Evolutionary conservation across 1,140 invertebrate species (phyloP).

Genomic region (Teleopsis dalmanni): DNA sequence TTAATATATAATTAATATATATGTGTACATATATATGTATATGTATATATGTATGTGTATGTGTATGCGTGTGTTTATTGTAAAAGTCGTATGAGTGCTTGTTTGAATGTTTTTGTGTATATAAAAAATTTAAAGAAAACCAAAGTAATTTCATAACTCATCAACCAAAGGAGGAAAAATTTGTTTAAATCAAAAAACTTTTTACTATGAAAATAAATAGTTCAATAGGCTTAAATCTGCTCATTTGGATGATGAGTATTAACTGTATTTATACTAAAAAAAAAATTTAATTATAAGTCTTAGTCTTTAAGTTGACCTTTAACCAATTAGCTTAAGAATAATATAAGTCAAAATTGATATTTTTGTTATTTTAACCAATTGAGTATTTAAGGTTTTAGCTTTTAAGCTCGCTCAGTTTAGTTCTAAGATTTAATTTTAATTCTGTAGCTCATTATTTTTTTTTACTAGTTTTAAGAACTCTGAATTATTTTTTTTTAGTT

Average conservation of each 20-base stretch:
- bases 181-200: no score
- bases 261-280: neutral
- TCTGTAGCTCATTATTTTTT: constrained; percentile 7
- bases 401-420: no score
- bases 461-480: constrained; percentile 8
- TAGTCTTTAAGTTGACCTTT: neutral
- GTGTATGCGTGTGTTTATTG: neutral
- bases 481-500: constrained; percentile 3
- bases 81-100: neutral
- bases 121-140: constrained; percentile 3
- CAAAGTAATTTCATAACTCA: constrained; percentile 11
- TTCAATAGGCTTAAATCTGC: no score
- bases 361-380: no score
- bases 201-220: no score
- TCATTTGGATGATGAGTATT: no score
- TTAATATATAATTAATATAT: neutral
- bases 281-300: neutral
- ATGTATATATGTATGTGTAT: neutral
- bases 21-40: neutral
- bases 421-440: no score
- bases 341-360: no score
- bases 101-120: neutral
- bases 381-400: no score
- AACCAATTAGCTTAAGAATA: no score
- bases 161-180: constrained; percentile 8